Evolutionary conservation across 2,113 vertebrate species (phyloP).

Genomic region (Caloenas nicobarica): DNA sequence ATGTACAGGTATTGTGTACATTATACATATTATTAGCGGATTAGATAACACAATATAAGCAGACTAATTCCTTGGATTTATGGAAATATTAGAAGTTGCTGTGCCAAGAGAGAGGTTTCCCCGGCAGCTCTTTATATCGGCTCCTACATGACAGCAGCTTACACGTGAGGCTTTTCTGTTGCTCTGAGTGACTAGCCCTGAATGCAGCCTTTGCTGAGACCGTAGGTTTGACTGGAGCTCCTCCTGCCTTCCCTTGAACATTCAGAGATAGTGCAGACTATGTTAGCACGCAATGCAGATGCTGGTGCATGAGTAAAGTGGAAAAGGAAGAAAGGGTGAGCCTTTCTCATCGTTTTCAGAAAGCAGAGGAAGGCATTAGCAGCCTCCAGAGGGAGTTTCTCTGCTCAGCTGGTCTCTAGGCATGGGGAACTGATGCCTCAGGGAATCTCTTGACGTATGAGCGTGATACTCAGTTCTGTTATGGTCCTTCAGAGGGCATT

Average conservation of each 20-base stretch:
- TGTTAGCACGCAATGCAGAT: slow-evolving; percentile 28
- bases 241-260: not conserved
- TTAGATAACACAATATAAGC: not conserved
- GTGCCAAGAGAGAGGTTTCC: not conserved
- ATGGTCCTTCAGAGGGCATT: not conserved
- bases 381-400: slow-evolving; percentile 63
- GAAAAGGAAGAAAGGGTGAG: not conserved
- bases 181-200: not conserved
- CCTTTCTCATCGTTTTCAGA: not conserved
- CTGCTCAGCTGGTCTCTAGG: slow-evolving; percentile 3
- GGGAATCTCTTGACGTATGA: slow-evolving; percentile 16
- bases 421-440: not conserved
- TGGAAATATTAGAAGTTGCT: not conserved
- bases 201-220: not conserved
- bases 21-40: not conserved
- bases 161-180: not conserved
- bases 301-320: slow-evolving; percentile 24
- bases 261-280: not conserved
- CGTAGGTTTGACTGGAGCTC: not conserved
- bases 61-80: not conserved
- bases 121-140: not conserved
- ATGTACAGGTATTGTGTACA: accelerated
- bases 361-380: slow-evolving; percentile 13
- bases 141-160: not conserved
- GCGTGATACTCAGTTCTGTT: not conserved